Conservation (phyloP, 2,888 invertebrate species). For the Myopa testacea region DNA sequence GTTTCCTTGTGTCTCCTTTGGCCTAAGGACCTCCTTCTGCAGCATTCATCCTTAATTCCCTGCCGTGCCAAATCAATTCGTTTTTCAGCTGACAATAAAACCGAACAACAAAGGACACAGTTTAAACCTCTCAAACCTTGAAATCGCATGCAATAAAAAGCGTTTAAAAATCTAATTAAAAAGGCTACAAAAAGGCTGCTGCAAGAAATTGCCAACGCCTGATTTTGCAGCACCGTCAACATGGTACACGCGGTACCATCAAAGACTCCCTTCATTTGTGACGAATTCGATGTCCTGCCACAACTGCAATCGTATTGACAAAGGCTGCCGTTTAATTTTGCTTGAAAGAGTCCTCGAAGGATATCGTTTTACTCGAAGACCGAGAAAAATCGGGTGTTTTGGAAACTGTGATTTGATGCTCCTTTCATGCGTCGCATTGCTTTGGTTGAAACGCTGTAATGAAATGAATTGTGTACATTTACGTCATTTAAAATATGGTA, state of each 20-base stretch:
- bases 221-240: background rate
- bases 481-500: no score
- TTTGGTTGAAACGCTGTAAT: background rate
- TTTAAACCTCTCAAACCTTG: conserved; percentile 13
- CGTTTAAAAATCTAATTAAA: background rate
- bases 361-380: background rate
- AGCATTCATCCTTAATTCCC: background rate
- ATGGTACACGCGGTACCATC: background rate
- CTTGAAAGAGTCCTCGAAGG: background rate
- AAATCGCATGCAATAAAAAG: background rate
- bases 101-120: background rate
- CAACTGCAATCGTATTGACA: background rate
- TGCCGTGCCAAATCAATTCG: conserved; percentile 19
- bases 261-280: background rate
- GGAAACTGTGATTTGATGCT: conserved; percentile 23
- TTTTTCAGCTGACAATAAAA: conserved; percentile 1
- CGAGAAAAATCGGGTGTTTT: conserved; percentile 21
- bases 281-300: background rate
- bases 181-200: background rate
- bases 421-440: background rate
- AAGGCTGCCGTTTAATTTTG: background rate
- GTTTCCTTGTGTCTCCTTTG: background rate
- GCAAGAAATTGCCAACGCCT: conserved; percentile 10
- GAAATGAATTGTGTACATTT: no score
- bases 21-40: background rate